A percentile compares a stretch with the other conserved stretches of the same genome.
phyloP scores from a whole-genome alignment of 2,888 invertebrate genomes.

The Macrophya alboannulata region DNA sequence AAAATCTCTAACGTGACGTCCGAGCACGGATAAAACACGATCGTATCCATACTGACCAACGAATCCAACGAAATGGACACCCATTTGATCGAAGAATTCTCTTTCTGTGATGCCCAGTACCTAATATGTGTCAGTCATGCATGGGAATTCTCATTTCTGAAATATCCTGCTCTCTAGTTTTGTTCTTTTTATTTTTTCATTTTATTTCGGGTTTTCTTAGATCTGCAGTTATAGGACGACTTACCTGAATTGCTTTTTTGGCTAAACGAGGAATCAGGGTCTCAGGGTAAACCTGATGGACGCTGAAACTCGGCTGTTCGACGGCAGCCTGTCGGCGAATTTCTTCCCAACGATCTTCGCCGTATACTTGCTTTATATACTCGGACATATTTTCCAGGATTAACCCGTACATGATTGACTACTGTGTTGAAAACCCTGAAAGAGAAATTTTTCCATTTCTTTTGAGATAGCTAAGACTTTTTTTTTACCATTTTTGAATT shows the following conservation, averaged over 20 bases:
- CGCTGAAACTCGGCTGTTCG: constrained; percentile 93
- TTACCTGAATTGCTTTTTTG: constrained; percentile 92
- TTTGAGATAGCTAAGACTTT: not conserved
- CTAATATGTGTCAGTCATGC: constrained; percentile 80
- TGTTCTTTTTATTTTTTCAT: not conserved
- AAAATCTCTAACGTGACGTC: constrained; percentile 97
- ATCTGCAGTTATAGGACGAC: constrained; percentile 44
- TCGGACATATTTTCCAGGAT: constrained; percentile 96
- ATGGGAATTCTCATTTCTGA: constrained; percentile 28
- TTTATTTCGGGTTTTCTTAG: not conserved
- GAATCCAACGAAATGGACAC: constrained; percentile 95
- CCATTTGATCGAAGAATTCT: constrained; percentile 97
- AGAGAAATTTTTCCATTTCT: constrained; percentile 13
- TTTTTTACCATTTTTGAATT: not conserved
- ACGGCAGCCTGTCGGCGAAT: constrained; percentile 93
- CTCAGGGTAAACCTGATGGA: constrained; percentile 97
- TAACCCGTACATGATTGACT: constrained; percentile 93
- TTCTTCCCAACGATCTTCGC: constrained; percentile 97
- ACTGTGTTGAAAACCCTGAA: constrained; percentile 60
- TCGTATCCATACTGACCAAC: constrained; percentile 98
- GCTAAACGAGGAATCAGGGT: constrained; percentile 92
- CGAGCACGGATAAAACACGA: constrained; percentile 93
- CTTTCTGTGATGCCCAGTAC: constrained; percentile 92
- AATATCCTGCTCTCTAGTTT: not conserved
- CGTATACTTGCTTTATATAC: constrained; percentile 95